Base-by-base conservation (phyloP, 1,140 invertebrate genomes). In the Diorhabda sublineata region DNA sequence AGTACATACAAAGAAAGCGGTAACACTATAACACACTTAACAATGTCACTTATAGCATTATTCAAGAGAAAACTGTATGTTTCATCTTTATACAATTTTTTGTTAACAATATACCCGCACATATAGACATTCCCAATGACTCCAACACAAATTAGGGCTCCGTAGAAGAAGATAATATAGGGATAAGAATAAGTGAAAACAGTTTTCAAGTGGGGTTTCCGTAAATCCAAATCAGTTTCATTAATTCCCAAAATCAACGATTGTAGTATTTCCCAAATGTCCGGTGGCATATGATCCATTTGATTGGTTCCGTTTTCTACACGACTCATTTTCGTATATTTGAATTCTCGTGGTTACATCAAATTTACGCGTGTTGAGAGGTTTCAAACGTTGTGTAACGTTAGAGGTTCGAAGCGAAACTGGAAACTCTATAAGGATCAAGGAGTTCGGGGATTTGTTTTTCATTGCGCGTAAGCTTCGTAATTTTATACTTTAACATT, bases 51-150 rank as follows among this genome's bases (percentile, higher is more conserved):
- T 11, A 91, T 76, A 0, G 87, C 87, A 72, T 90, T 81, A 74
- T 91, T 91, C 60, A 88, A 83, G 43, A 92, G 80, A 76, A 89
- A 90, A 60, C 86, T 85, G 77, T 86, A 87, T 8, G 88, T 90
- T 5, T 87, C 83, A 73, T 91, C 88, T 64, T 83, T 83, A 73
- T 87, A 87, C 3, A 89, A 79, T n/a, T 85, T 82, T 70, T 86
- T 78, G 56, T 84, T 82, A 42, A 87, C 79, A n/a, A 90, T 84
- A 71, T 88, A 86, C 45, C 85, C 82, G 4, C 89, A 75, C 73
- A 91, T 85, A 5, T 81, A 80, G 0, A 87, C 71, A 74, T 91
- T 92, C 3, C 84, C 81, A 0, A 85, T 67, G 0, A 86, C 82
- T 0, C 89, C 90, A 3, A 83, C 74, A 3, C 88, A 59, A 0